These are phyloP conservation scores for Macrobrachium rosenbergii DNA, from an alignment of 1,140 invertebrate genomes.

Conservation along the genomic window DNA sequence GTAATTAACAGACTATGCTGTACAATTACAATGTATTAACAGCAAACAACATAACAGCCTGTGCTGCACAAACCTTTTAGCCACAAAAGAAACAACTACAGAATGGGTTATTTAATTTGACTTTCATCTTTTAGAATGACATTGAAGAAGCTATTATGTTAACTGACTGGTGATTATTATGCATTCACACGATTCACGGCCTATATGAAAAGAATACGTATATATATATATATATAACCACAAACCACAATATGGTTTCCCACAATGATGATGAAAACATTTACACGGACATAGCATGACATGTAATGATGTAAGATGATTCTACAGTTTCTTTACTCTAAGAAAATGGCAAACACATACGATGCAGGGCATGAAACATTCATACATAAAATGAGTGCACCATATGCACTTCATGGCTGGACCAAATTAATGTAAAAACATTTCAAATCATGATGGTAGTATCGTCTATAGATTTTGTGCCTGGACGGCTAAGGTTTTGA, in stretches of 20 bases:
- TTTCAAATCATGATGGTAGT: conserved; percentile 24
- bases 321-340: conserved; percentile 37
- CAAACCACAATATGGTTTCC: conserved; percentile 29
- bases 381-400: conserved; percentile 39
- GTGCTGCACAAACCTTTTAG: conserved; percentile 18
- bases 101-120: background rate
- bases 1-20: conserved; percentile 16
- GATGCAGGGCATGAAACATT: conserved; percentile 47
- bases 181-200: conserved; percentile 38
- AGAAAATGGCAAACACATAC: conserved; percentile 29
- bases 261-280: conserved; percentile 30
- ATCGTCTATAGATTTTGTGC: conserved; percentile 39
- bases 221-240: conserved; percentile 25
- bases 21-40: background rate
- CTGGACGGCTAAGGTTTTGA: conserved; percentile 60
- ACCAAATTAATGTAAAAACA: conserved; percentile 12
- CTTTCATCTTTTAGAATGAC: background rate
- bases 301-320: conserved; percentile 50
- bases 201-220: conserved; percentile 42
- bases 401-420: conserved; percentile 22
- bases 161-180: conserved; percentile 40
- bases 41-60: conserved; percentile 29
- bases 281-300: conserved; percentile 7
- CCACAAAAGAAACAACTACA: conserved; percentile 9
- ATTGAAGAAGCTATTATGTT: no score